phyloP scores from a whole-genome alignment of 2,888 invertebrate species.

The Tetramorium bicarinatum region DNA sequence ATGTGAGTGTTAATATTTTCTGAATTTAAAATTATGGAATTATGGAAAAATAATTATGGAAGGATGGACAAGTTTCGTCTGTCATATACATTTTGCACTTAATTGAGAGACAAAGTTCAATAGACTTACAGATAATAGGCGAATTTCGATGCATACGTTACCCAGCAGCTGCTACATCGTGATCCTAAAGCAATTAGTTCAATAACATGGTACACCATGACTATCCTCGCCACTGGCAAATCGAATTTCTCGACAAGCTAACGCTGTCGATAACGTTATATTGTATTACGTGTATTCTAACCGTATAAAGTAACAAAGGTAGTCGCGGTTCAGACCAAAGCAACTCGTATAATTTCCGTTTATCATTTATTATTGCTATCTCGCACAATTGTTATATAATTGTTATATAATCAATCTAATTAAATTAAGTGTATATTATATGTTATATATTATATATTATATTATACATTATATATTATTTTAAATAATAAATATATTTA shows the following conservation, averaged over 20 bases:
- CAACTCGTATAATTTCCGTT: constrained; percentile 14
- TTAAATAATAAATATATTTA: neutral
- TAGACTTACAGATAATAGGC: constrained; percentile 66
- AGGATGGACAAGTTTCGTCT: neutral
- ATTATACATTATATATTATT: neutral
- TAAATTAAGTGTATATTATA: neutral
- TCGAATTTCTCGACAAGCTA: constrained; percentile 72
- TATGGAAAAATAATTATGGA: neutral
- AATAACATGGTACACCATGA: constrained; percentile 64
- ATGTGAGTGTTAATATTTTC: neutral
- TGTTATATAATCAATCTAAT: neutral
- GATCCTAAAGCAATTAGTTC: constrained; percentile 68
- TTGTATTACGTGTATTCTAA: constrained; percentile 59
- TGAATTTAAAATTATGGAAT: too few relatives aligned
- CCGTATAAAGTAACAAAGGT: constrained; percentile 50
- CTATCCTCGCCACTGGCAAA: constrained; percentile 65
- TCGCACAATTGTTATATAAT: neutral
- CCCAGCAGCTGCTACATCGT: constrained; percentile 59
- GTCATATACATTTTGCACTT: neutral
- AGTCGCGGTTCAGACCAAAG: constrained; percentile 6
- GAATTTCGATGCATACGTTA: constrained; percentile 66
- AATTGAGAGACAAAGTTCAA: constrained; percentile 44
- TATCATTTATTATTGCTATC: neutral
- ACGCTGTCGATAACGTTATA: constrained; percentile 69
- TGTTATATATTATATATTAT: too few relatives aligned